A percentile compares a stretch with the other conserved stretches of the same genome.
phyloP scores from a whole-genome alignment of 2,888 invertebrate species.

The Nemapogon koenigi region DNA sequence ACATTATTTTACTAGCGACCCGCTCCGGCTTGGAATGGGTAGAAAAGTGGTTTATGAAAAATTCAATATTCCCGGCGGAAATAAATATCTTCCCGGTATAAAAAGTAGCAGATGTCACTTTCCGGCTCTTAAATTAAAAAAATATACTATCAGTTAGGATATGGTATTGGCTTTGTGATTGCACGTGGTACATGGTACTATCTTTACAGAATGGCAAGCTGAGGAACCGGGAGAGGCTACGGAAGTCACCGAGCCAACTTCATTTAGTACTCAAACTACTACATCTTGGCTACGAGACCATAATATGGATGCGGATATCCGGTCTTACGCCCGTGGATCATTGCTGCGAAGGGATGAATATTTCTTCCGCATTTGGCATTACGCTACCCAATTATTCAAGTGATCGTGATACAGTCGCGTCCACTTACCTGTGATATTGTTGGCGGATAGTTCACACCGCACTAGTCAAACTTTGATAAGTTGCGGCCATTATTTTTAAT shows the following conservation, averaged over 20 bases:
- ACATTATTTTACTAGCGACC: too few species aligned
- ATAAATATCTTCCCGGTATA: too few species aligned
- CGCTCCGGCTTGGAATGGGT: too few species aligned
- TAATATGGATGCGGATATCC: constrained; percentile 93
- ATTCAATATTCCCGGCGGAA: too few species aligned
- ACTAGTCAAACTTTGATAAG: too few species aligned
- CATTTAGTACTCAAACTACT: constrained; percentile 91
- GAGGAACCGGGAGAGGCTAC: constrained; percentile 58
- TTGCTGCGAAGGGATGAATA: constrained; percentile 89
- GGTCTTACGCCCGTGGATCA: constrained; percentile 86
- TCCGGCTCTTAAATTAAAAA: too few species aligned
- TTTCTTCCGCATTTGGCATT: constrained; percentile 89
- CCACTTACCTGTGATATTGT: constrained; percentile 54
- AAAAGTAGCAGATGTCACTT: too few species aligned
- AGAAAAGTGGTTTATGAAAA: too few species aligned
- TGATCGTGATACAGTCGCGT: too few species aligned
- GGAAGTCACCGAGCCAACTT: constrained; percentile 79
- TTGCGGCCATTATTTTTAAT: too few species aligned
- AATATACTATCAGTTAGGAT: constrained; percentile 4
- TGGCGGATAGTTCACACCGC: constrained; percentile 41
- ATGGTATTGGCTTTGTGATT: too few species aligned
- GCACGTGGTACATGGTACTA: not conserved
- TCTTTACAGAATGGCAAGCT: constrained; percentile 37
- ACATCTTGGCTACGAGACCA: constrained; percentile 93
- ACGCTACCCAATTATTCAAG: constrained; percentile 4